Conservation (phyloP, 1,140 invertebrate genomes). For the Drepana arcuata region DNA sequence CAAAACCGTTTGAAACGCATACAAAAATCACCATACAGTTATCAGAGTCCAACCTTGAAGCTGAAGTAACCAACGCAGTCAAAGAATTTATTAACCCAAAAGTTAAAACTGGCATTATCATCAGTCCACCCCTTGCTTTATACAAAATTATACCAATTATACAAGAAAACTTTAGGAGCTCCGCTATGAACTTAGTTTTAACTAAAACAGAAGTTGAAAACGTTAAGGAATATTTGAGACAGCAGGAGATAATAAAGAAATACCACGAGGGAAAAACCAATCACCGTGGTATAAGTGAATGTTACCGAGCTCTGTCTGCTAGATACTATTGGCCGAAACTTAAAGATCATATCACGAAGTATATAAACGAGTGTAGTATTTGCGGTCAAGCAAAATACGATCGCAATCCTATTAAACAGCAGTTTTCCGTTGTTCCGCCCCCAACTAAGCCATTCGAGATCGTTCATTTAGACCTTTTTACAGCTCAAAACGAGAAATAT, state of each 20-base stretch:
- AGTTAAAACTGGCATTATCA: constrained; percentile 9
- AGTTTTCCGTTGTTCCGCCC: constrained; percentile 8
- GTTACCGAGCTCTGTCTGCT: constrained; percentile 5
- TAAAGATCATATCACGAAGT: constrained; percentile 9
- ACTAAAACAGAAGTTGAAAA: constrained; percentile 9
- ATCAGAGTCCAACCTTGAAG: too few species aligned
- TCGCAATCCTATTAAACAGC: constrained; percentile 7
- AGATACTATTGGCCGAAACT: constrained; percentile 16
- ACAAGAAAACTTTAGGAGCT: constrained; percentile 9
- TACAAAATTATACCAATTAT: constrained; percentile 10
- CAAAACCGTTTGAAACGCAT: too few species aligned
- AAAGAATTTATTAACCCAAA: too few species aligned
- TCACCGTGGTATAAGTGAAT: constrained; percentile 14
- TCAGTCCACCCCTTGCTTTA: constrained; percentile 5
- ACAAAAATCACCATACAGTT: too few species aligned
- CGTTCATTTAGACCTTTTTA: too few species aligned
- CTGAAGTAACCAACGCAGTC: too few species aligned
- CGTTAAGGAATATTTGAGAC: constrained; percentile 7
- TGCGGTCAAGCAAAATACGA: constrained; percentile 14
- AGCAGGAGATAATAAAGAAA: constrained; percentile 12
- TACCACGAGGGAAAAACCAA: constrained; percentile 20
- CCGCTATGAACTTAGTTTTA: constrained; percentile 10
- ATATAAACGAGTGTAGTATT: constrained; percentile 8
- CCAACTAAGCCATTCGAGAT: constrained; percentile 12
- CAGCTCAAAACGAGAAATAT: constrained; percentile 7